Evolutionary conservation across 2,888 invertebrate species (phyloP).

Genomic region (Andricus quercusramuli): DNA sequence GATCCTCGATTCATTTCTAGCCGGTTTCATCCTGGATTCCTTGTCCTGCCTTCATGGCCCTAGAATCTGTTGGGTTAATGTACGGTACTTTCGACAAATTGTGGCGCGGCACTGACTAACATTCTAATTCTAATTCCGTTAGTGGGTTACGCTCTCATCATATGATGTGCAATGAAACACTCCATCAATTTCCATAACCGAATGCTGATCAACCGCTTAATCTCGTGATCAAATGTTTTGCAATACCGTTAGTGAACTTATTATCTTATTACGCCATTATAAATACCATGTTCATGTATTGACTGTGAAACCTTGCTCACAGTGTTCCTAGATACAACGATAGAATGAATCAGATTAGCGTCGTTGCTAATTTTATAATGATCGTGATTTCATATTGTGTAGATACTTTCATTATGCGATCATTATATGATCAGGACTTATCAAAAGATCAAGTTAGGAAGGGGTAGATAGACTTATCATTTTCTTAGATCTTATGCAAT

Average conservation of each 20-base stretch:
- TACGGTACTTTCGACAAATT: conserved; percentile 5
- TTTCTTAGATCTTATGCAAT: too few relatives aligned
- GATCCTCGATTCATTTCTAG: conserved; percentile 55
- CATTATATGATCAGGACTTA: conserved; percentile 15
- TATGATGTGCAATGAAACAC: conserved; percentile 11
- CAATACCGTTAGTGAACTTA: conserved; percentile 37
- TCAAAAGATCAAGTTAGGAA: background rate
- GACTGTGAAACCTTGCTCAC: background rate
- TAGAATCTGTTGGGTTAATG: conserved; percentile 5
- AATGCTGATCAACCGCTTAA: conserved; percentile 12
- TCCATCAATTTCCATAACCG: conserved; percentile 26
- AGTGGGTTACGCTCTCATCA: conserved; percentile 52
- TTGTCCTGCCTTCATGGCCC: background rate
- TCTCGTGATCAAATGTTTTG: conserved; percentile 16
- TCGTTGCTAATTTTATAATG: conserved; percentile 22
- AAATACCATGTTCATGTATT: background rate
- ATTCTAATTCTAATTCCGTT: conserved; percentile 50
- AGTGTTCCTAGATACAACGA: conserved; percentile 5
- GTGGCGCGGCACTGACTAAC: background rate
- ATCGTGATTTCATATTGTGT: background rate
- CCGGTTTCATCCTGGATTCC: background rate
- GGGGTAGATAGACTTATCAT: background rate
- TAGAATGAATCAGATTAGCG: conserved; percentile 18
- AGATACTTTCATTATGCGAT: conserved; percentile 10
- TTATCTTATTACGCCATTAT: conserved; percentile 24